Conservation (phyloP, 2,113 vertebrate genomes). For the Donacobius atricapilla region DNA sequence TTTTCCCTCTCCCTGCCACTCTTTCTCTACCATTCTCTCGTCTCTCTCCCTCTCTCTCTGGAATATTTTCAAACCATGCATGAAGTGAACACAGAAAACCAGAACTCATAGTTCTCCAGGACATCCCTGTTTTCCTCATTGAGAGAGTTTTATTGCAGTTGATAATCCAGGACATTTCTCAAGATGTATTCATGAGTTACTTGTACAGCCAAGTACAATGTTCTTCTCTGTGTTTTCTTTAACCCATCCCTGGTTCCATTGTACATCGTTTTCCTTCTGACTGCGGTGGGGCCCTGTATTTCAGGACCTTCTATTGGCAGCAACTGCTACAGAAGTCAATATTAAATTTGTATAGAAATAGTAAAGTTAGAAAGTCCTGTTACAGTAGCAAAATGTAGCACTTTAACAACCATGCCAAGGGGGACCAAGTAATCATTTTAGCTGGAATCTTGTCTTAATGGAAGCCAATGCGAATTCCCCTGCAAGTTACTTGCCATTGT, state of each 20-base stretch:
- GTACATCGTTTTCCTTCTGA: conserved; percentile 29
- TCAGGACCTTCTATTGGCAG: background rate
- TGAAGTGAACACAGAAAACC: conserved; percentile 11
- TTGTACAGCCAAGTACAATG: conserved; percentile 60
- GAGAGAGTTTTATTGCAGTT: conserved; percentile 52
- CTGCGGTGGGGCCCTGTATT: background rate
- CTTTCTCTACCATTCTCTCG: background rate
- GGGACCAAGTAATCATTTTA: background rate
- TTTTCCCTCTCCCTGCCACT: background rate
- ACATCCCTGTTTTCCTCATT: conserved; percentile 64
- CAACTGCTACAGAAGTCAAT: background rate
- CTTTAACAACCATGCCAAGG: background rate
- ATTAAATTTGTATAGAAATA: background rate
- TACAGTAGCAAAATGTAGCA: conserved; percentile 29
- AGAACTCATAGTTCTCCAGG: background rate
- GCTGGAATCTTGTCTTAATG: background rate
- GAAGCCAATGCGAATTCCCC: background rate
- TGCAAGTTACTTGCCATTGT: background rate
- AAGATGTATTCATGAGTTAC: conserved; percentile 7
- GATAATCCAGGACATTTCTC: conserved; percentile 61
- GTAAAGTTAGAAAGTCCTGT: background rate
- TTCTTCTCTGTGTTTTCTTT: conserved; percentile 62
- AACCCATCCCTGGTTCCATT: conserved; percentile 48
- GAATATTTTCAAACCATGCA: background rate
- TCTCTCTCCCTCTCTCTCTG: background rate